Base-by-base conservation (phyloP, 2,797 vertebrate genomes). In the Euphonia xanthogaster region DNA sequence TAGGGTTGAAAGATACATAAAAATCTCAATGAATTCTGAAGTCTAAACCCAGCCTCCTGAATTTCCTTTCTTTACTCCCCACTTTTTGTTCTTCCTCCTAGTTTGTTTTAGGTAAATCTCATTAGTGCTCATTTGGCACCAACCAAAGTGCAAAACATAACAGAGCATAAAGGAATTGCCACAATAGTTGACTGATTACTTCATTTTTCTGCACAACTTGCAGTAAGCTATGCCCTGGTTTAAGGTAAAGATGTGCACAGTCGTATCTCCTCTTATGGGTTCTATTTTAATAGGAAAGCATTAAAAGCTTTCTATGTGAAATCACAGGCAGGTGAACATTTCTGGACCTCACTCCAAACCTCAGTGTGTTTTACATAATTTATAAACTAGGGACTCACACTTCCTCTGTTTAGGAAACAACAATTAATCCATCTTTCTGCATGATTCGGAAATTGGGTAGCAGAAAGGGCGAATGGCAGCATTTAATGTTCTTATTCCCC, bases 301-400 rank as follows among this genome's bases (percentile, higher is more conserved):
- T 23, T 61, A 31, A 74, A 73, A 85, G 20, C 6, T 61, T 72
- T 60, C 54, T 35, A 1, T 79, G 31, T 35, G 81, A 71, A 88
- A 86, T 33, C 24, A 51, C 14, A 60, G 9, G 19, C 22, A 51
- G 14, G 22, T 0, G 0, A 35, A 23, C 3, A 19, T 33, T 73
- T 14, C 31, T 53, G 28, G 14, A 61, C 22, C 12, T 87, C 27
- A 48, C 33, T 53, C 17, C 47, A 87, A 90, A 48, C 5, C 4
- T 65, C 42, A 27, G 1, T 10, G 27, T 50, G 4, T 42, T 79
- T 68, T 47, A 72, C 6, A 14, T 50, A 10, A 71, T 63, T 68
- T 53, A 74, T 39, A 74, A 70, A 57, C 16, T 67, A 57, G 23
- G 23, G 18, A 54, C 24, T 70, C 14, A 66, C 3, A 18, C 9